These are phyloP conservation scores for Drosophila setifemur DNA, from an alignment of 1,140 invertebrate genomes.

Conservation along the genomic window DNA sequence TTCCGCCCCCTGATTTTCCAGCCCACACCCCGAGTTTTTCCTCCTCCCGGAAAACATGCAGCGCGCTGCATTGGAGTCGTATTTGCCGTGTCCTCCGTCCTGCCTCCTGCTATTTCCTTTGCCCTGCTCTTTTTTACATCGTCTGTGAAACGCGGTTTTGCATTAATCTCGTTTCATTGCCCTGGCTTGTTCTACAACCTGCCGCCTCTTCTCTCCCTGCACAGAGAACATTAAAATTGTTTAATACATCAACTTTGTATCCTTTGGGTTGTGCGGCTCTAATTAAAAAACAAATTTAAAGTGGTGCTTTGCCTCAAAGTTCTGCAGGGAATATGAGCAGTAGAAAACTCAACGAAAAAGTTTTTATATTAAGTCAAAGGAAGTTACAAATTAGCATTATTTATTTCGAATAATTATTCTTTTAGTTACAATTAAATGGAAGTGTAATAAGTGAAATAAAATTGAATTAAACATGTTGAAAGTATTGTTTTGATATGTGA, in stretches of 20 bases:
- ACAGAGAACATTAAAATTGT: conserved; percentile 11
- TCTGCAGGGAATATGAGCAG: too few species aligned
- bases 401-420: too few species aligned
- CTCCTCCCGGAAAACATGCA: conserved; percentile 27
- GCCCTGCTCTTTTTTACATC: conserved; percentile 62
- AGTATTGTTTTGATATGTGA: too few species aligned
- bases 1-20: background rate
- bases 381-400: too few species aligned
- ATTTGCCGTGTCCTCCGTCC: conserved; percentile 56
- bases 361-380: too few species aligned
- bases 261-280: too few species aligned
- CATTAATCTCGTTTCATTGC: conserved; percentile 80
- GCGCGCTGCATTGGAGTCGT: conserved; percentile 24
- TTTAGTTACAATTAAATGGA: too few species aligned
- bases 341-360: too few species aligned
- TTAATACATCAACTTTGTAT: background rate
- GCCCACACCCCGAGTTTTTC: background rate
- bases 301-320: too few species aligned
- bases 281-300: too few species aligned
- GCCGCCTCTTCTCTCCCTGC: conserved; percentile 5
- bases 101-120: background rate
- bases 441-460: too few species aligned
- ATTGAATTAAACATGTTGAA: background rate
- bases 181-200: conserved; percentile 21
- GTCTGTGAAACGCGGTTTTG: conserved; percentile 62